Conservation (phyloP, 2,888 invertebrate species). For the Hemistola chrysoprasaria region DNA sequence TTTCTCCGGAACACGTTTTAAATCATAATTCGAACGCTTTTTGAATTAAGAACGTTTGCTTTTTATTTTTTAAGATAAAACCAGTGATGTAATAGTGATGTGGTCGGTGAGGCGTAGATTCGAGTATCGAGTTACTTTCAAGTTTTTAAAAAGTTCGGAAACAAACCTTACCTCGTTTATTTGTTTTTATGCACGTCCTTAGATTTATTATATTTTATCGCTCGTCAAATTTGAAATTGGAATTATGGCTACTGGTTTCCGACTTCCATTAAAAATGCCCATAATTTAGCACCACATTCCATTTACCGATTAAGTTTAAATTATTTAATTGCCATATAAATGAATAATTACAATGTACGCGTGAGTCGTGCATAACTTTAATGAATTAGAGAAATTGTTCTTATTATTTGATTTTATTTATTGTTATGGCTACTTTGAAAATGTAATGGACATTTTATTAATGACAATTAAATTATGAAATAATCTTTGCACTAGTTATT, state of each 20-base stretch:
- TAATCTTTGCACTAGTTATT: too few relatives aligned
- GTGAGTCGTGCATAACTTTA: too few relatives aligned
- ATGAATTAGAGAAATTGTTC: too few relatives aligned
- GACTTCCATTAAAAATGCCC: slow-evolving; percentile 9
- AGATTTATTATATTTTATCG: too few relatives aligned
- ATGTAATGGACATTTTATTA: too few relatives aligned
- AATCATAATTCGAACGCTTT: slow-evolving; percentile 81
- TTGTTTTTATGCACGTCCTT: too few relatives aligned
- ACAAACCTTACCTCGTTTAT: neutral
- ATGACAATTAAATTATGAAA: too few relatives aligned
- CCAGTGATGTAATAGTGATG: slow-evolving; percentile 18
- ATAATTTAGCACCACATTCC: slow-evolving; percentile 34
- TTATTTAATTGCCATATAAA: slow-evolving; percentile 44
- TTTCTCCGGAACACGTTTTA: slow-evolving; percentile 82
- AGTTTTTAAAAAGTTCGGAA: slow-evolving; percentile 6
- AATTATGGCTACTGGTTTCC: slow-evolving; percentile 18
- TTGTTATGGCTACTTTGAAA: too few relatives aligned
- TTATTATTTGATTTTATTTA: too few relatives aligned
- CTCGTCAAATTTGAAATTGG: too few relatives aligned
- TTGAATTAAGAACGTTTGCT: slow-evolving; percentile 78
- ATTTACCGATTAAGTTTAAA: slow-evolving; percentile 45
- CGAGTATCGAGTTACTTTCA: slow-evolving; percentile 11
- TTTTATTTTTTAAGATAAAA: slow-evolving; percentile 50
- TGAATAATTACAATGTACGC: slow-evolving; percentile 29
- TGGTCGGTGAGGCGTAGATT: slow-evolving; percentile 11